Conservation (phyloP, 2,113 vertebrate genomes). For the Brevimyrus niger region DNA sequence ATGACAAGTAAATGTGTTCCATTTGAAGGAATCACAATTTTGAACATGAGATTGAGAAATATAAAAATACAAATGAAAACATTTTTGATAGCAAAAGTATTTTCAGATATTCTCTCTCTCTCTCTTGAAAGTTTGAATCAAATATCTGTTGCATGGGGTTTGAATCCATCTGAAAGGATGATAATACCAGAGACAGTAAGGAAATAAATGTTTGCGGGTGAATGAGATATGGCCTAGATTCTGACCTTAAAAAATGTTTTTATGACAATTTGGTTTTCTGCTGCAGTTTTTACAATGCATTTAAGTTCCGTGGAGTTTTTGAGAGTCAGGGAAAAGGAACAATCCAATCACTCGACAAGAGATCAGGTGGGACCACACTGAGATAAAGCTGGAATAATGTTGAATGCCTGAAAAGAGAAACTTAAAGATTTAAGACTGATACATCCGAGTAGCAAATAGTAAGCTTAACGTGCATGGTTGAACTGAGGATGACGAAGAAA, state of each 20-base stretch:
- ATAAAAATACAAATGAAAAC: too few species aligned
- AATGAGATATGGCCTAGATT: not conserved
- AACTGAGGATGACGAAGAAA: not conserved
- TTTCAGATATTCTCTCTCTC: not conserved
- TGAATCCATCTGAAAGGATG: not conserved
- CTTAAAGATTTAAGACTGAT: not conserved
- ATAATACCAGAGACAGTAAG: not conserved
- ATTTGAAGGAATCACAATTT: not conserved
- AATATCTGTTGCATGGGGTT: not conserved
- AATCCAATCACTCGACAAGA: not conserved
- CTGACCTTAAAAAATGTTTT: not conserved
- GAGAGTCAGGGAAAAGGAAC: constrained; percentile 9
- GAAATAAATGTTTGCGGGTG: not conserved
- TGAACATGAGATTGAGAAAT: not conserved
- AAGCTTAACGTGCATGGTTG: not conserved
- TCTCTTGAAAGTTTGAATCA: not conserved
- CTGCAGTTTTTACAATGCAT: not conserved
- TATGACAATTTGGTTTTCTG: not conserved
- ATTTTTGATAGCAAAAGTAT: not conserved
- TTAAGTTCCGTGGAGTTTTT: not conserved
- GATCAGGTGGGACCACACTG: not conserved
- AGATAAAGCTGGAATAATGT: not conserved
- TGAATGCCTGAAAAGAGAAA: not conserved
- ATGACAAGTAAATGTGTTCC: not conserved
- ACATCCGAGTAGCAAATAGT: not conserved